A percentile compares a stretch with the other conserved stretches of the same genome.
Conservation (phyloP, 2,888 invertebrate species). For the Hemistola chrysoprasaria region DNA sequence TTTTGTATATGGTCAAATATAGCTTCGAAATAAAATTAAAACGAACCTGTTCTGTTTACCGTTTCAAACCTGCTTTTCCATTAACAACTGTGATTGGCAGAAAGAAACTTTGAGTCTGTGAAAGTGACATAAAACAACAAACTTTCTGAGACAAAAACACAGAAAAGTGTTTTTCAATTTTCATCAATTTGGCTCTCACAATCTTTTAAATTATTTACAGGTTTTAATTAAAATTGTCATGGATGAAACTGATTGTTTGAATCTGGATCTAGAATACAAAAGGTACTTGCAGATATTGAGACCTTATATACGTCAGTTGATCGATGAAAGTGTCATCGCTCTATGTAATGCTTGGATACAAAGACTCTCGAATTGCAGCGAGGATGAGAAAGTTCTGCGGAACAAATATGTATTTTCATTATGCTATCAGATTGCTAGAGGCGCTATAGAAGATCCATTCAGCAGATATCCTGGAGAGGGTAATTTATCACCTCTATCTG, state of each 20-base stretch:
- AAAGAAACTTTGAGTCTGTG: too few relatives aligned
- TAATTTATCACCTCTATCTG: constrained; percentile 42
- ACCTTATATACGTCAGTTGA: constrained; percentile 56
- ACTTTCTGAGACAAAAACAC: too few relatives aligned
- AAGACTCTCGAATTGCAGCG: constrained; percentile 50
- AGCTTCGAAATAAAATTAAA: too few relatives aligned
- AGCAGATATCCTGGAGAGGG: constrained; percentile 44
- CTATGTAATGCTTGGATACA: constrained; percentile 69
- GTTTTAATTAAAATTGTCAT: constrained; percentile 22
- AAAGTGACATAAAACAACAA: too few relatives aligned
- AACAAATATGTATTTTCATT: constrained; percentile 65
- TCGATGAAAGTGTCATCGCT: constrained; percentile 50
- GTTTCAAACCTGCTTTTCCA: too few relatives aligned
- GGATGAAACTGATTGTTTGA: constrained; percentile 47
- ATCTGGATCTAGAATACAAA: constrained; percentile 62
- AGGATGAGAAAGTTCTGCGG: constrained; percentile 53
- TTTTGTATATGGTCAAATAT: too few relatives aligned
- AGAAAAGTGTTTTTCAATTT: too few relatives aligned
- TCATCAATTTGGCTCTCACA: constrained; percentile 7
- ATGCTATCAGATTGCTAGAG: constrained; percentile 65
- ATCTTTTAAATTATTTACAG: neutral
- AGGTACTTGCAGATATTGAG: constrained; percentile 63
- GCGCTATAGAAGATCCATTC: constrained; percentile 59
- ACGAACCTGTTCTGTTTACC: too few relatives aligned
- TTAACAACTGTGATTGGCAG: too few relatives aligned